A percentile compares a stretch with the other conserved stretches of the same genome.
These are phyloP conservation scores for Nasonovia ribisnigri DNA, from an alignment of 2,888 invertebrate genomes.

Conservation along the genomic window DNA sequence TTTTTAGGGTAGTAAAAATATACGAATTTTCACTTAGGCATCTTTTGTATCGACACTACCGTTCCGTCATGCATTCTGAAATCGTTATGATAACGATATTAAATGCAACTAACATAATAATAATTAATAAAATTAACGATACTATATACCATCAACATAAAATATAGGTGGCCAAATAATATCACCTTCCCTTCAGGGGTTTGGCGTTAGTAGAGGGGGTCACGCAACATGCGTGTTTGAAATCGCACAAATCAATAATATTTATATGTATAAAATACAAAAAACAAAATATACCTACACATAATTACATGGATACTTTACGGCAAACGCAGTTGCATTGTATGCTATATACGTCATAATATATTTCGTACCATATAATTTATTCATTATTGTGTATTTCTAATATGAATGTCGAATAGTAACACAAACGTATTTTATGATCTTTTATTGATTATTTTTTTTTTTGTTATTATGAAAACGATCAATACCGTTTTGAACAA, in stretches of 20 bases:
- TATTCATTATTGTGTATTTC: too few relatives aligned
- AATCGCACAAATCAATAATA: conserved; percentile 2
- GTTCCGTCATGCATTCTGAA: neutral
- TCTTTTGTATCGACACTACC: neutral
- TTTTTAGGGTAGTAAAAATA: neutral
- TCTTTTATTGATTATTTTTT: too few relatives aligned
- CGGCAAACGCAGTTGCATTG: neutral
- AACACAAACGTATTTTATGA: too few relatives aligned
- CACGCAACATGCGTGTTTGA: neutral
- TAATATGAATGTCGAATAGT: too few relatives aligned
- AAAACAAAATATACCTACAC: neutral
- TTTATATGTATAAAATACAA: neutral
- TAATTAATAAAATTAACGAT: neutral
- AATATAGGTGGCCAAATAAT: neutral
- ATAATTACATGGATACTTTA: neutral
- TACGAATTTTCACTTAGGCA: too few relatives aligned
- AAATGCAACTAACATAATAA: too few relatives aligned
- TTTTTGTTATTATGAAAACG: too few relatives aligned
- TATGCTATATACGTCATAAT: neutral
- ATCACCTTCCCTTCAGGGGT: neutral
- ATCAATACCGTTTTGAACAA: too few relatives aligned
- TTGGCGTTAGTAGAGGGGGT: neutral
- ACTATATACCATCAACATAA: neutral
- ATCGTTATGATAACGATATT: neutral
- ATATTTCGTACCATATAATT: too few relatives aligned